Base-by-base conservation (phyloP, 2,888 invertebrate genomes). In the Taphrorychus bicolor region DNA sequence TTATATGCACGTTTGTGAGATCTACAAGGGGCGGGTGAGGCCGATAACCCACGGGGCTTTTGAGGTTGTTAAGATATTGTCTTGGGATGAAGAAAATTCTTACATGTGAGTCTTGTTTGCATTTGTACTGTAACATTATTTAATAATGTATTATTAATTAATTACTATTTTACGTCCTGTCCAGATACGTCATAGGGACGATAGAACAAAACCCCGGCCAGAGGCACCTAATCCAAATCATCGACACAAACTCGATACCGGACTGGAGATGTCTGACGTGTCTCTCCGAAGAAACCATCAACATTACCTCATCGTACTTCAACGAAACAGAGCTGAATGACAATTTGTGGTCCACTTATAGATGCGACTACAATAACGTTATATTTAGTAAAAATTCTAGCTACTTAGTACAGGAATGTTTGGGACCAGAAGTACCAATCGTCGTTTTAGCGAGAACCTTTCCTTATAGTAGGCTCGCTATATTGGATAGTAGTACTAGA, bases 131-230 rank as follows among this genome's bases (percentile, higher is more conserved):
- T n/a, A n/a, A n/a, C n/a, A n/a, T n/a, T n/a, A n/a, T n/a, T n/a
- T n/a, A n/a, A n/a, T n/a, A n/a, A n/a, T n/a, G n/a, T n/a, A n/a
- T n/a, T n/a, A n/a, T n/a, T 18, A 17, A 45, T 45, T n/a, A 17
- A 22, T 18, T 18, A 45, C 9, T 11, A 16, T 18, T 45, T 5
- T 3, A 3, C 14, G 5, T 52, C 17, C 56, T 51, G 80, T 79
- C 7, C 83, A 93, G 93, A 69, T 96, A 94, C 82, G 92, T 91
- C 76, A 87, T 93, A 73, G 94, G 92, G 40, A 92, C 93, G 4
- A 90, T 90, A 1, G 90, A 91, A 73, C 89, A 89, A 54, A 87
- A 88, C 72, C 92, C 95, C 0, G 91, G 92, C 0, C 90, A 91
- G 77, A 86, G 93, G 1, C 96, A 96, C 81, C 83, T 96, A 71